A percentile compares a stretch with the other conserved stretches of the same genome.
Conservation (phyloP, 2,797 vertebrate genomes). For the Spatula versicolor region DNA sequence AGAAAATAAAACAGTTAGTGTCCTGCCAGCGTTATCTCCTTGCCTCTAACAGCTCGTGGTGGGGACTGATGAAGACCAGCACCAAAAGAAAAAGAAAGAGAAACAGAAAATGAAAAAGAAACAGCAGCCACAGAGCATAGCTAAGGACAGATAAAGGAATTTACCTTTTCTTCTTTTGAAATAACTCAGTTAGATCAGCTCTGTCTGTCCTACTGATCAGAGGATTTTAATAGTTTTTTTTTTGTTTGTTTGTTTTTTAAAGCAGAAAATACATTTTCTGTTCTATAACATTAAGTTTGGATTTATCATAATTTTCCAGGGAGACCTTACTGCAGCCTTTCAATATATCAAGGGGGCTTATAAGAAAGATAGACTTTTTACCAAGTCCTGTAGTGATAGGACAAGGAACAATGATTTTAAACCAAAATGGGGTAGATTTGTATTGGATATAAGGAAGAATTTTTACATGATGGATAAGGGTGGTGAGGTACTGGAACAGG, state of each 20-base stretch:
- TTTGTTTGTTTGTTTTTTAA: too few relatives aligned
- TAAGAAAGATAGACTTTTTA: background rate
- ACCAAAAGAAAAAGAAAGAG: background rate
- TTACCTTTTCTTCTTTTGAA: rapidly evolving
- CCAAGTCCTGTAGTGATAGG: background rate
- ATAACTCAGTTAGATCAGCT: background rate
- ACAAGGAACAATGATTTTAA: background rate
- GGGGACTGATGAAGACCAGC: background rate
- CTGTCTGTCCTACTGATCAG: background rate
- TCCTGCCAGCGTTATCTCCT: background rate
- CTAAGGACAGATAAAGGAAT: background rate
- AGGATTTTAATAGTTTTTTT: background rate
- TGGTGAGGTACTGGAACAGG: background rate
- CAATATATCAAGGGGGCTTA: too few relatives aligned
- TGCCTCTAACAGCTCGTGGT: rapidly evolving
- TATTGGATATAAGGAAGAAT: background rate
- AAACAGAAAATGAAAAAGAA: background rate
- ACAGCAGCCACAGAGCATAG: background rate
- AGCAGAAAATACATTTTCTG: background rate
- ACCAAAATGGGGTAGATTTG: background rate
- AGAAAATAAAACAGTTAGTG: background rate
- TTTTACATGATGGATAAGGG: background rate
- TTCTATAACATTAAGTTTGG: background rate
- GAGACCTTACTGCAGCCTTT: background rate
- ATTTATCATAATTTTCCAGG: background rate